Percentiles rank a stretch among this genome's conserved stretches.
These are phyloP conservation scores for Felis catus DNA, from an alignment of 2,113 vertebrate genomes.

Conservation along the genomic window DNA sequence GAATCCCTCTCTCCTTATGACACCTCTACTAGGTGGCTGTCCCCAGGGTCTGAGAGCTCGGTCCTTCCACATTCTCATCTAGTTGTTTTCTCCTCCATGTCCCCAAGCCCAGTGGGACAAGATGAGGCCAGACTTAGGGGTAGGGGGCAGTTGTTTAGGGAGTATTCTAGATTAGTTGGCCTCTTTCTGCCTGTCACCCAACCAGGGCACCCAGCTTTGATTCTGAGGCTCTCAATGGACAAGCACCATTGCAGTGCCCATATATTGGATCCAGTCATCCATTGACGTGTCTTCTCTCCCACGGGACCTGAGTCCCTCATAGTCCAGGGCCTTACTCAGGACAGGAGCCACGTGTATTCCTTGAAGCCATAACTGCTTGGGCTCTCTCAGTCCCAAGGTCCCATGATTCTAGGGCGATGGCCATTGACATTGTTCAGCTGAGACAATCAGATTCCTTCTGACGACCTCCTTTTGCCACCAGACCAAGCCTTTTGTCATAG, in stretches of 20 bases:
- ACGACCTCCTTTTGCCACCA: background rate
- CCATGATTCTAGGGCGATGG: background rate
- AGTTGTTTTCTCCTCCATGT: background rate
- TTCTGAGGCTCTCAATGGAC: background rate
- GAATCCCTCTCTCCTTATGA: background rate
- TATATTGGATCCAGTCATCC: accelerated
- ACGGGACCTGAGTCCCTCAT: background rate
- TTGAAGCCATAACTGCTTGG: background rate
- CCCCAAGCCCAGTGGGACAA: background rate
- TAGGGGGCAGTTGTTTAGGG: too few relatives aligned
- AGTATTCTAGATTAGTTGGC: too few relatives aligned
- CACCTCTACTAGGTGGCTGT: background rate
- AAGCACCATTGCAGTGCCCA: accelerated
- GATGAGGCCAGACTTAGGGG: background rate
- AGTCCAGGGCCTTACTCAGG: background rate
- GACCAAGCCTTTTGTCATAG: background rate
- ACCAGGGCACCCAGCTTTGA: background rate
- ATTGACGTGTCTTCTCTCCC: background rate
- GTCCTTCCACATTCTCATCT: background rate
- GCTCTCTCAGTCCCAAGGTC: background rate
- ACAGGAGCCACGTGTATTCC: background rate
- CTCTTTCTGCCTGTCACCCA: background rate
- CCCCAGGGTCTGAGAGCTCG: background rate
- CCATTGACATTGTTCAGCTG: background rate
- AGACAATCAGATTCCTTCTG: background rate